Evolutionary conservation across 1,140 invertebrate species (phyloP).

Genomic region (Calephelis nemesis): DNA sequence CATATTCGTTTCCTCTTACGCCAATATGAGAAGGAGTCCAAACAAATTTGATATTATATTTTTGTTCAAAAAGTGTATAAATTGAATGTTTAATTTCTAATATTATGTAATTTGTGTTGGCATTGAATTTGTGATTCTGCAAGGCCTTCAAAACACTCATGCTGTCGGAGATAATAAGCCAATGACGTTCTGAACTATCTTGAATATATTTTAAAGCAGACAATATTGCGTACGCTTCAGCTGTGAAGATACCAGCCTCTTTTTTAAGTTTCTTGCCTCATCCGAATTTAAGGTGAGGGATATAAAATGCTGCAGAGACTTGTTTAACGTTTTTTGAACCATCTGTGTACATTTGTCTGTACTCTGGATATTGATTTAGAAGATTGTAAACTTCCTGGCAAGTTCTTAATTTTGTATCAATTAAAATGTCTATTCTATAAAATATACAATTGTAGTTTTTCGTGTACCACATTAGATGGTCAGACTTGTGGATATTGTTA

Average conservation of each 20-base stretch:
- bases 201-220: slow-evolving; percentile 13
- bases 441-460: background rate
- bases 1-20: too few species aligned
- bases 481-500: slow-evolving; percentile 17
- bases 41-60: slow-evolving; percentile 1
- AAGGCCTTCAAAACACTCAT: slow-evolving; percentile 5
- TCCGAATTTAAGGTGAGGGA: slow-evolving; percentile 8
- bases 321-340: slow-evolving; percentile 2
- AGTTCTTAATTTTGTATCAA: background rate
- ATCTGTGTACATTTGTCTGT: slow-evolving; percentile 6
- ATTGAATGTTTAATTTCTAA: slow-evolving; percentile 11
- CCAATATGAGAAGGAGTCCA: too few species aligned
- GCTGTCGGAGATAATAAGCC: slow-evolving; percentile 11
- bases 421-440: background rate
- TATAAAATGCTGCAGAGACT: slow-evolving; percentile 6
- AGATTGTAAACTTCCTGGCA: slow-evolving; percentile 17
- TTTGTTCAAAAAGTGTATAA: background rate
- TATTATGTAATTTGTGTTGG: background rate
- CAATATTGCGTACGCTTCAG: slow-evolving; percentile 14
- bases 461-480: background rate
- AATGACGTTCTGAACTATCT: background rate
- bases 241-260: background rate
- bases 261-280: background rate
- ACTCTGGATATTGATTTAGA: background rate
- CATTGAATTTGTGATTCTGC: background rate